Evolutionary conservation across 2,797 vertebrate genomes (phyloP).

Genomic region (Stomatorhinus walkeri): DNA sequence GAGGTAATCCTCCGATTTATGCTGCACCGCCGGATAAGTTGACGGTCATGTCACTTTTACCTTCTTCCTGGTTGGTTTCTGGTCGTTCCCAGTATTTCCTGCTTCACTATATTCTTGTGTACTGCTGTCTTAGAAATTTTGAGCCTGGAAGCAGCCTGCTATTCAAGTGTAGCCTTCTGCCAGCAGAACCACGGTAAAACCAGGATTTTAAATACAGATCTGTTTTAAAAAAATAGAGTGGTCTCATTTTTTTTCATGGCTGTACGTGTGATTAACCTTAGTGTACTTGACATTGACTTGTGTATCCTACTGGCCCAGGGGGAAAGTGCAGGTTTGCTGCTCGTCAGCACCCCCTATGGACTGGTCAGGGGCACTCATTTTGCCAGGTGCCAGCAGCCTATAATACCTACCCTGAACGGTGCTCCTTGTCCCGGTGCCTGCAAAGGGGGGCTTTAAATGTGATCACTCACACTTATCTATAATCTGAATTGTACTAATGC

Average conservation of each 20-base stretch:
- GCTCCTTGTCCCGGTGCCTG: not conserved
- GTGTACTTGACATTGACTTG: not conserved
- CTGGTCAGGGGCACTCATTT: not conserved
- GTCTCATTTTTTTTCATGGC: not conserved
- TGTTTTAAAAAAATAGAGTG: not conserved
- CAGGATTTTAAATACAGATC: not conserved
- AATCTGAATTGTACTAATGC: not conserved
- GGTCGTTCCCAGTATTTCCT: not conserved
- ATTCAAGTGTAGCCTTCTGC: not conserved
- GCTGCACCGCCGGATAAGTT: not conserved
- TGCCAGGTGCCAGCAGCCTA: not conserved
- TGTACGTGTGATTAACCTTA: not conserved
- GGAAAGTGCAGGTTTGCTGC: not conserved
- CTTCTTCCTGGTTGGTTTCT: not conserved
- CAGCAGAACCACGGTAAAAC: not conserved
- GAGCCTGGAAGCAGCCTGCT: not conserved
- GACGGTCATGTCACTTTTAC: not conserved
- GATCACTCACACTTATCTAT: not conserved
- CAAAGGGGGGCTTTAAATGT: not conserved
- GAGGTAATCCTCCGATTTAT: not conserved
- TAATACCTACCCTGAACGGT: not conserved
- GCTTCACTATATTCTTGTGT: not conserved
- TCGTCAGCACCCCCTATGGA: not conserved
- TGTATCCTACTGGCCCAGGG: not conserved
- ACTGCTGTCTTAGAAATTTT: not conserved